Base-by-base conservation (phyloP, 2,113 vertebrate genomes). In the Rynchops niger region DNA sequence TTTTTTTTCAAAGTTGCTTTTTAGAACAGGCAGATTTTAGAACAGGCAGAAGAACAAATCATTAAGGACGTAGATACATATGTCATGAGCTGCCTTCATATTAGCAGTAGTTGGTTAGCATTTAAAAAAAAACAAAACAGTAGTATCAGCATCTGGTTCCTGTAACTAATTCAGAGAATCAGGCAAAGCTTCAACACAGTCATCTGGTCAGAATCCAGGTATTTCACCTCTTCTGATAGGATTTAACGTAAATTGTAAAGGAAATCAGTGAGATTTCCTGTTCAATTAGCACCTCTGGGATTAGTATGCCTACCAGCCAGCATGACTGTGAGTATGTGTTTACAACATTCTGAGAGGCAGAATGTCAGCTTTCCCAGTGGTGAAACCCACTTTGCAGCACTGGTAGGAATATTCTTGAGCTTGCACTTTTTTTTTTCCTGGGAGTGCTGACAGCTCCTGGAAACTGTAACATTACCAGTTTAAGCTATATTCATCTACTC, bases 321-420 rank as follows among this genome's bases (percentile, higher is more conserved):
- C 16, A n/a, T 0, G 5, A 20, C 52, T 43, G 26, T 26, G 30
- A 63, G 12, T 36, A 15, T 55, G 23, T 1, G 0, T 50, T 13
- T 92, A 16, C 21, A 2, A 77, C 56, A 79, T n/a, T 9, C n/a
- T 53, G n/a, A 65, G 63, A 66, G 32, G 40, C 23, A 59, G 30
- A 65, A 26, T 22, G 34, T 59, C 62, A 74, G 23, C 45, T 55
- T 82, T 82, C 27, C 29, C 42, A 56, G 17, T 40, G 15, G 17
- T 50, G 9, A 79, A 62, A 20, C 9, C 25, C 20, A 50, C 45
- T 83, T 72, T 40, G 16, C 20, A 45, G 47, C 16, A 66, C n/a
- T 43, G 45, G 7, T 30, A 22, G 25, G 50, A 45, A 40, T 21
- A 70, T 49, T 70, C 25, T 84, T 53, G 17, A 34, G 21, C 8